Percentiles rank a stretch among this genome's conserved stretches.
phyloP scores from a whole-genome alignment of 2,888 invertebrate species.

The Cancer borealis region DNA sequence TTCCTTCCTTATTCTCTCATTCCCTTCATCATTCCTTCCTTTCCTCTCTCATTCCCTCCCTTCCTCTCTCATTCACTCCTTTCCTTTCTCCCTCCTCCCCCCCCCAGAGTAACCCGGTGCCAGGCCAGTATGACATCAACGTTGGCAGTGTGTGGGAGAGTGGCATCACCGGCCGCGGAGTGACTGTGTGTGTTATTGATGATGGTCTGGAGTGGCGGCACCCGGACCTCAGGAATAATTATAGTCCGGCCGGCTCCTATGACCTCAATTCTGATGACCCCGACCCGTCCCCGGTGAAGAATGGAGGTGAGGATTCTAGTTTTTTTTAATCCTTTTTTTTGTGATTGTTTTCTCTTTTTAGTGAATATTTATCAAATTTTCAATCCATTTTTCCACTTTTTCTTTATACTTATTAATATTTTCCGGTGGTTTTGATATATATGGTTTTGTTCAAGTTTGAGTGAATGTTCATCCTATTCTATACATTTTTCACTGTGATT shows the following conservation, averaged over 20 bases:
- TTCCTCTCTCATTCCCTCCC: background rate
- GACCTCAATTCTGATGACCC: conserved; percentile 76
- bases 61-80: background rate
- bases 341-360: background rate
- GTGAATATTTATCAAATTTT: too few species aligned
- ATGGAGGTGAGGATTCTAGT: conserved; percentile 70
- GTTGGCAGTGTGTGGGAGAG: conserved; percentile 76
- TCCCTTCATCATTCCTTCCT: background rate
- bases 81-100: background rate
- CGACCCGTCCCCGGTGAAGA: conserved; percentile 75
- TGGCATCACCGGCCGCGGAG: conserved; percentile 75
- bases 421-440: too few species aligned
- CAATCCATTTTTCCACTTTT: too few species aligned
- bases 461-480: too few species aligned
- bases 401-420: too few species aligned
- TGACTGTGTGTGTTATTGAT: conserved; percentile 76
- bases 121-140: conserved; percentile 69
- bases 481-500: too few species aligned
- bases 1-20: too few species aligned
- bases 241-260: conserved; percentile 72
- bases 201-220: conserved; percentile 76
- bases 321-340: background rate
- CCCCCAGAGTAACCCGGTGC: conserved; percentile 56
- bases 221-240: conserved; percentile 74
- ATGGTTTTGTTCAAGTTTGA: too few species aligned